Percentiles rank a stretch among this genome's conserved stretches.
These are phyloP conservation scores for Manduca sexta DNA, from an alignment of 1,140 invertebrate species.

Conservation along the genomic window DNA sequence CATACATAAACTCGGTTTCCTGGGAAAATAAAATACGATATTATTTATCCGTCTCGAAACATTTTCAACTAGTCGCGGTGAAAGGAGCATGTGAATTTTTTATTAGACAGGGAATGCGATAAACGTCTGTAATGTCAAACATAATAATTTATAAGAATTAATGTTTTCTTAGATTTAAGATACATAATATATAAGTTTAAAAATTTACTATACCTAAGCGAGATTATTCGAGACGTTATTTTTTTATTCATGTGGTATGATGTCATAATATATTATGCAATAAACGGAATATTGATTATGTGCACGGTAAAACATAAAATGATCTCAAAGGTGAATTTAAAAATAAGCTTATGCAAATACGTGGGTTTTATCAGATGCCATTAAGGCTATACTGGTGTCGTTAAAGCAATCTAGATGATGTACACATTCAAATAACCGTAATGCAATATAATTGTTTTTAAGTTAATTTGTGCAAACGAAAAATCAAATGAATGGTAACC, in stretches of 20 bases:
- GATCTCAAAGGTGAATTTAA: slow-evolving; percentile 29
- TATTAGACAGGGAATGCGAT: no score
- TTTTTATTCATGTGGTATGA: slow-evolving; percentile 1
- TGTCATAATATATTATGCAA: slow-evolving; percentile 1
- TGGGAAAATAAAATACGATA: no score
- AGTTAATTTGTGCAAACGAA: not conserved
- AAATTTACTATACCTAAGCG: slow-evolving; percentile 27
- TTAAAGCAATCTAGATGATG: no score
- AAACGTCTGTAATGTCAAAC: no score
- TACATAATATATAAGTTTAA: slow-evolving; percentile 11
- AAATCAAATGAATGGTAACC: slow-evolving; percentile 9
- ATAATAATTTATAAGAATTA: not conserved
- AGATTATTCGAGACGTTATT: slow-evolving; percentile 23
- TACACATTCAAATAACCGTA: no score
- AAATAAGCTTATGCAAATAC: slow-evolving; percentile 16
- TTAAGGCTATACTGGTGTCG: no score
- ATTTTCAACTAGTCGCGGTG: no score
- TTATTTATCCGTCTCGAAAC: no score
- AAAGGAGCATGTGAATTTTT: no score
- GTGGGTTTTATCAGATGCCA: slow-evolving; percentile 15
- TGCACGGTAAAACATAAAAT: slow-evolving; percentile 17
- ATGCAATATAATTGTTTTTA: slow-evolving; percentile 4
- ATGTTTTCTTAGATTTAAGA: not conserved
- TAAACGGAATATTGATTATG: not conserved
- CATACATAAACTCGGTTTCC: no score